Base-by-base conservation (phyloP, 2,888 invertebrate species). In the Coleophora flavipennella region DNA sequence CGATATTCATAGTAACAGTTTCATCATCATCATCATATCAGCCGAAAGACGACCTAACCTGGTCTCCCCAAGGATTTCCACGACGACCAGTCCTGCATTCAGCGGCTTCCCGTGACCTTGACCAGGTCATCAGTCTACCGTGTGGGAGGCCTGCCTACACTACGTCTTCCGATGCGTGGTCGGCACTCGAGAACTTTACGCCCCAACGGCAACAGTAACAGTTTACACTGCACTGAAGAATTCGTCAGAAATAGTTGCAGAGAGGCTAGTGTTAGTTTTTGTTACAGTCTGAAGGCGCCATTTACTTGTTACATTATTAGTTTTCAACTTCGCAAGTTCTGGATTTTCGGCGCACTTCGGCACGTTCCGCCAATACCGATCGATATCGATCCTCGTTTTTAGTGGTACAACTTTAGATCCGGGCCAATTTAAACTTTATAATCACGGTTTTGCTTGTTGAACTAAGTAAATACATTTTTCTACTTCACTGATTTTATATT, bases 281-380 rank as follows among this genome's bases (percentile, higher is more conserved):
- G 75, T 64, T 65, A 49, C 39, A 41, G 46, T 55, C 55, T 59
- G 55, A 55, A 42, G 51, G 53, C 48, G 56, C 58, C 55, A 55
- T 59, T 66, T 62, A 62, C 61, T 63, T 62, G 67, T 73, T 76
- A 67, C 67, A 71, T 75, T 79, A 78, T 77, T 78, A 76, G 75
- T 79, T 79, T 76, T 61, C 63, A 70, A 70, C 67, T 68, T 57
- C 50, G 54, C 59, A 60, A 75, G 67, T 72, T 74, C 63, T 62
- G 59, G 57, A 69, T 72, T 73, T 76, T 70, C 67, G 65, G 61
- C 54, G 50, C 50, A 53, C 58, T 59, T 63, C 51, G 54, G 55
- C 45, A 53, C 55, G 60, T 56, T 56, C 51, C 67, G 69, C 71
- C 71, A 64, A 63, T 60, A 64, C 53, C 51, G 59, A 57, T 66